A percentile compares a stretch with the other conserved stretches of the same genome.
phyloP scores from a whole-genome alignment of 2,888 invertebrate species.

The Lamellibrachia columna region DNA sequence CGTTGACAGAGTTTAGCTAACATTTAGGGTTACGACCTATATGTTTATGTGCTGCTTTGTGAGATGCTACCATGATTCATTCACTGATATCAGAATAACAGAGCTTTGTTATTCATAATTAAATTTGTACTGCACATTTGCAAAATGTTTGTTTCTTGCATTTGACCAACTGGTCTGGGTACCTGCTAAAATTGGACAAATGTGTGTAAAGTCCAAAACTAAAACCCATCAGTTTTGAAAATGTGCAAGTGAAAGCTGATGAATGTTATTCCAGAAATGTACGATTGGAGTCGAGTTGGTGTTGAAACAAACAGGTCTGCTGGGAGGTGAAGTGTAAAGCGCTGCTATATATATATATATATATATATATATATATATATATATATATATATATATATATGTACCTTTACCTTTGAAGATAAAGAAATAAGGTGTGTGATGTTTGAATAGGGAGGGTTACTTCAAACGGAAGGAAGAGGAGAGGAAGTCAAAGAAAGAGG shows the following conservation, averaged over 20 bases:
- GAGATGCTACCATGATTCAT: neutral
- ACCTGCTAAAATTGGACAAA: neutral
- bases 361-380: constrained; percentile 13
- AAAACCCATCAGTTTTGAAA: too few relatives aligned
- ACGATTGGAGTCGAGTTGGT: too few relatives aligned
- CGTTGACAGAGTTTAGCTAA: too few relatives aligned
- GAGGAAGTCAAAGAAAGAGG: constrained; percentile 55
- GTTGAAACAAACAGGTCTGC: too few relatives aligned
- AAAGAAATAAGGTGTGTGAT: neutral
- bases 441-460: constrained; percentile 55
- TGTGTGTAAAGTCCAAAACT: neutral
- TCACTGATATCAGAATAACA: neutral
- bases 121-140: neutral
- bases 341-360: constrained; percentile 25
- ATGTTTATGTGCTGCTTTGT: neutral
- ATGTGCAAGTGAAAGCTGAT: neutral
- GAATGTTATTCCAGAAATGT: neutral
- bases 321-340: neutral
- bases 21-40: neutral
- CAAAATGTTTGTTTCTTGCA: neutral
- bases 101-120: neutral
- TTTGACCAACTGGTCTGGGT: neutral
- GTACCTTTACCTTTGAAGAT: neutral
- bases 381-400: neutral
- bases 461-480: constrained; percentile 70